Evolutionary conservation across 2,888 invertebrate genomes (phyloP).

Genomic region (Drosophila histrio): DNA sequence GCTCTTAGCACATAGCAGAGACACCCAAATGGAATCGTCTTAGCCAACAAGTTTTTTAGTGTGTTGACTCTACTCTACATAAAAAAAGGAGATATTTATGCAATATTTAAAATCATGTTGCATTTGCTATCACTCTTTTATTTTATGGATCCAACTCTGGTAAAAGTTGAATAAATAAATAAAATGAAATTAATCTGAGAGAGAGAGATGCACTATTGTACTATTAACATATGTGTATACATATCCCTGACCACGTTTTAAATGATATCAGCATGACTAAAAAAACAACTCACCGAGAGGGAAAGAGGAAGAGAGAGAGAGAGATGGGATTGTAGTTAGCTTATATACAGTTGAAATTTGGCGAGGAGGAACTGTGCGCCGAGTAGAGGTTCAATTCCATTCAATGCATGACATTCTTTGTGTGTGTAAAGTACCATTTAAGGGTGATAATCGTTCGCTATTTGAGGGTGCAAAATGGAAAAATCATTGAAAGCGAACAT

Average conservation of each 20-base stretch:
- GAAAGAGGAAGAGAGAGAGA: background rate
- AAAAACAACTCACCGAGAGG: conserved; percentile 33
- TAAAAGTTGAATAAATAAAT: conserved; percentile 59
- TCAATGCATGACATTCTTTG: conserved; percentile 77
- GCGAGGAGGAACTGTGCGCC: background rate
- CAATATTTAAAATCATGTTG: background rate
- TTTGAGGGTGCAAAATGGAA: conserved; percentile 83
- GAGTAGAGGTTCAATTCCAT: conserved; percentile 67
- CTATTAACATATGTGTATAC: no score
- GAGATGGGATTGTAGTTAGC: conserved; percentile 24
- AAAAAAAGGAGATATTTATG: background rate
- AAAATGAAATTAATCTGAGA: conserved; percentile 65
- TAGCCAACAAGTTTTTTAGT: background rate
- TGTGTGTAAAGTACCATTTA: conserved; percentile 83
- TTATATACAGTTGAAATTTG: conserved; percentile 43
- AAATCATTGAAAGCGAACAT: conserved; percentile 74
- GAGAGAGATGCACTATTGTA: conserved; percentile 32
- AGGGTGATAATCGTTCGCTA: conserved; percentile 84
- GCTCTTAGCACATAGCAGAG: background rate
- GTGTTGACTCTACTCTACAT: background rate
- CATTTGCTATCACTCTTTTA: background rate
- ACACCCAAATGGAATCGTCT: conserved; percentile 5
- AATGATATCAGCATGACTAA: conserved; percentile 54
- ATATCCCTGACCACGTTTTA: conserved; percentile 43
- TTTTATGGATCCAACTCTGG: background rate